These are phyloP conservation scores for Hoplias malabaricus DNA, from an alignment of 2,113 vertebrate genomes.

Conservation along the genomic window DNA sequence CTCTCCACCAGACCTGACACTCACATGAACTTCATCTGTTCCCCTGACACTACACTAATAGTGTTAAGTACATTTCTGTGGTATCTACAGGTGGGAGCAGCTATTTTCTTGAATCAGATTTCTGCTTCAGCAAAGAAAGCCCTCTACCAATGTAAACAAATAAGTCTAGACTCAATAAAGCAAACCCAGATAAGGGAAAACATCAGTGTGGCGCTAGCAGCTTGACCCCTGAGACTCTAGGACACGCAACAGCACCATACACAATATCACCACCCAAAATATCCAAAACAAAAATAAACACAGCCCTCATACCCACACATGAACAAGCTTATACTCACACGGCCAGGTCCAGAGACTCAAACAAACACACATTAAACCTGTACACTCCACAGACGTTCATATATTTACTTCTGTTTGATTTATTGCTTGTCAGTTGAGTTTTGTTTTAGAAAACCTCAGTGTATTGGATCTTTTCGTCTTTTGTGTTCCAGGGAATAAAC, in stretches of 20 bases:
- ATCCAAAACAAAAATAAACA: not conserved
- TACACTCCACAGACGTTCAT: too few relatives aligned
- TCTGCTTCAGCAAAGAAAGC: not conserved
- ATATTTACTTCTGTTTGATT: too few relatives aligned
- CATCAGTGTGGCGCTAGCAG: not conserved
- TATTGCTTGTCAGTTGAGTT: not conserved
- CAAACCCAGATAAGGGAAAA: not conserved
- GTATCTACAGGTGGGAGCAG: not conserved
- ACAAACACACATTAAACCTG: not conserved
- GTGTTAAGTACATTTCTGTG: not conserved
- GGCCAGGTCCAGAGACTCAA: slow-evolving; percentile 1
- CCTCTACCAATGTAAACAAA: slow-evolving; percentile 5
- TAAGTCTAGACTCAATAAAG: slow-evolving; percentile 5
- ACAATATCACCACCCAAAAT: not conserved
- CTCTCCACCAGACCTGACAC: not conserved
- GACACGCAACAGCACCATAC: not conserved
- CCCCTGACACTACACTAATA: not conserved
- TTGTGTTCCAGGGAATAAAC: not conserved
- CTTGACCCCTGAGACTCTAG: not conserved
- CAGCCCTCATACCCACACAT: slow-evolving; percentile 1
- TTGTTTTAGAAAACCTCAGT: not conserved
- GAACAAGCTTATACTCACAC: not conserved
- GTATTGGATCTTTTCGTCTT: not conserved
- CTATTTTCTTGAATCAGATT: not conserved
- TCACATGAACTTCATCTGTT: not conserved